Conservation (phyloP, 2,888 invertebrate genomes). For the Diaperis boleti region DNA sequence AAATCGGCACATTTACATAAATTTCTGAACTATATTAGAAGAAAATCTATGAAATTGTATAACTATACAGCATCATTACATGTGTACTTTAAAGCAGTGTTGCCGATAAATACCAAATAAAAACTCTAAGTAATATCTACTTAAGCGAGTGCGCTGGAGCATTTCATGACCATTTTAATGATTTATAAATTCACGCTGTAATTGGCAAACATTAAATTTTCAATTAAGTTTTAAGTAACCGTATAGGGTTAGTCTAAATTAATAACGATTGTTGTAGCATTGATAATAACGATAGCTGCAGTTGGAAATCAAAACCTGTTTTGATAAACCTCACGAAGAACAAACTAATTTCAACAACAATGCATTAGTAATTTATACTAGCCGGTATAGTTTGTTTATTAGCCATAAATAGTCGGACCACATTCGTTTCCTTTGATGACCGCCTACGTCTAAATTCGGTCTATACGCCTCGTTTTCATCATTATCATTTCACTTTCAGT, state of each 20-base stretch:
- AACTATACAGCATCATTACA: background rate
- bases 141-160: constrained; percentile 8
- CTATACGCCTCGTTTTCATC: constrained; percentile 30
- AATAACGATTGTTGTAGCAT: too few relatives aligned
- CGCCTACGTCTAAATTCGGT: constrained; percentile 33
- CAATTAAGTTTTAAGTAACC: constrained; percentile 27
- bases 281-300: too few relatives aligned
- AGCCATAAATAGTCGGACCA: constrained; percentile 14
- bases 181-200: constrained; percentile 16
- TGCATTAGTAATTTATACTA: too few relatives aligned
- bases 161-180: constrained; percentile 30
- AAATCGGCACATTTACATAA: too few relatives aligned
- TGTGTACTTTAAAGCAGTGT: background rate
- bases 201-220: constrained; percentile 27
- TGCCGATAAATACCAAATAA: background rate
- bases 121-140: background rate
- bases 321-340: too few relatives aligned
- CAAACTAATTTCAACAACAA: too few relatives aligned
- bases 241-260: too few relatives aligned
- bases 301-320: too few relatives aligned
- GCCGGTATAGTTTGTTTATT: constrained; percentile 13
- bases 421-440: constrained; percentile 26
- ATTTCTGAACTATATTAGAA: too few relatives aligned
- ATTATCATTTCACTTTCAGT: constrained; percentile 41
- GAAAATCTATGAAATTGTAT: too few relatives aligned